Conservation (phyloP, 35 echinoderm and acorn worm genomes). For the Holothuria glaberrima region DNA sequence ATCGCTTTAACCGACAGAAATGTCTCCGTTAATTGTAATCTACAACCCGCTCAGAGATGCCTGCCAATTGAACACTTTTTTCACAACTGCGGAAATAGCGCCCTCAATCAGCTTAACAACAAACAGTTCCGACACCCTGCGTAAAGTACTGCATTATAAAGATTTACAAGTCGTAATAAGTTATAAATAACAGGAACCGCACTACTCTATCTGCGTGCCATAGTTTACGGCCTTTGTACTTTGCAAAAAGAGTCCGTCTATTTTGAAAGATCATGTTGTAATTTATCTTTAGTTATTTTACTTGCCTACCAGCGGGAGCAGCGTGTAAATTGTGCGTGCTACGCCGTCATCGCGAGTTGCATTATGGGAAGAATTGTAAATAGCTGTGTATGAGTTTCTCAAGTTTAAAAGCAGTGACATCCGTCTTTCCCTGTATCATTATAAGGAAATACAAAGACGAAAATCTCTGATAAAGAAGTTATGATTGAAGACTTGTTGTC, state of each 20-base stretch:
- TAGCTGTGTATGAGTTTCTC: not conserved
- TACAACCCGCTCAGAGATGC: too few species aligned
- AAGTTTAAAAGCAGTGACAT: too few species aligned
- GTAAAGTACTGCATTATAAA: constrained; percentile 40
- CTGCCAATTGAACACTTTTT: too few species aligned
- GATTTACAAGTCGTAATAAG: constrained; percentile 43
- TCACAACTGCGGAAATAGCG: not conserved
- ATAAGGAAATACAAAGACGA: too few species aligned
- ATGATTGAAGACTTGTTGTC: too few species aligned
- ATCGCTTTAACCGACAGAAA: not conserved
- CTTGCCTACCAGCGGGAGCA: constrained; percentile 19
- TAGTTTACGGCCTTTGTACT: constrained; percentile 28
- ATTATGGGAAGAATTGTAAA: constrained; percentile 32
- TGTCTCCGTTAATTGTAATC: too few species aligned
- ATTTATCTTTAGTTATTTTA: constrained; percentile 42
- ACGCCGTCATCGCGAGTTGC: constrained; percentile 19
- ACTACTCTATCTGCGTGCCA: not conserved
- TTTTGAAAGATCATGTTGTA: constrained; percentile 46
- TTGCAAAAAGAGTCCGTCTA: constrained; percentile 22
- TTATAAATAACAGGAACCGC: constrained; percentile 9
- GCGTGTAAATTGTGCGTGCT: constrained; percentile 27
- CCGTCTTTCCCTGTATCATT: too few species aligned
- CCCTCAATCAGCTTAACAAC: constrained; percentile 40
- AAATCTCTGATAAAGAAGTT: too few species aligned
- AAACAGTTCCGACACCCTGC: not conserved